A percentile compares a stretch with the other conserved stretches of the same genome.
These are phyloP conservation scores for Oeneis ivallda DNA, from an alignment of 2,888 invertebrate species.

Conservation along the genomic window DNA sequence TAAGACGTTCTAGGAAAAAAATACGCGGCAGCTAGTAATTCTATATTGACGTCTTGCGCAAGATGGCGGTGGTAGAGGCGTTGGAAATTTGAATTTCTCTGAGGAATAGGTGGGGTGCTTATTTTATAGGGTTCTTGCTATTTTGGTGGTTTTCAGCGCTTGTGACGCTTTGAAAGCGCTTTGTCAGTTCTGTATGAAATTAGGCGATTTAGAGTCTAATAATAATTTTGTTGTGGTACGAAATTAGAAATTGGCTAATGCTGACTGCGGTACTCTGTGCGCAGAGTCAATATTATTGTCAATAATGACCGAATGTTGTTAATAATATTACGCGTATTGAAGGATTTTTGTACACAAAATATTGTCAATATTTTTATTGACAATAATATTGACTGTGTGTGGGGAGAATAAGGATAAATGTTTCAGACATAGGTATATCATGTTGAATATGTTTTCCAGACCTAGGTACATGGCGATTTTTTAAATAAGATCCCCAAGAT, in stretches of 20 bases:
- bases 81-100: slow-evolving; percentile 79
- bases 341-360: too few relatives aligned
- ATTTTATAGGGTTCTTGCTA: slow-evolving; percentile 49
- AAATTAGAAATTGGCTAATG: not conserved
- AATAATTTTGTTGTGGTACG: slow-evolving; percentile 23
- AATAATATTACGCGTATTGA: too few relatives aligned
- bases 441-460: too few relatives aligned
- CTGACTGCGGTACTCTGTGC: too few relatives aligned
- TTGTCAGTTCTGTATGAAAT: slow-evolving; percentile 48
- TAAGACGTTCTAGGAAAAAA: slow-evolving; percentile 79
- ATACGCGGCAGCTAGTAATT: slow-evolving; percentile 72
- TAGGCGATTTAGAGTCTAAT: slow-evolving; percentile 48
- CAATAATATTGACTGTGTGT: too few relatives aligned
- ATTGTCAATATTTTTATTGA: too few relatives aligned
- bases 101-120: slow-evolving; percentile 75
- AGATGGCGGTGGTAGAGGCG: slow-evolving; percentile 77
- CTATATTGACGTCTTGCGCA: slow-evolving; percentile 80
- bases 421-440: too few relatives aligned
- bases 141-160: slow-evolving; percentile 35
- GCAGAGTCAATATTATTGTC: too few relatives aligned
- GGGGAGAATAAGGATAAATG: too few relatives aligned
- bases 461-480: too few relatives aligned
- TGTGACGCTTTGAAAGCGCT: slow-evolving; percentile 43
- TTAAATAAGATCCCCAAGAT: too few relatives aligned
- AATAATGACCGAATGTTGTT: too few relatives aligned